A percentile compares a stretch with the other conserved stretches of the same genome.
phyloP scores from a whole-genome alignment of 2,888 invertebrate species.

The Lithosia quadra region DNA sequence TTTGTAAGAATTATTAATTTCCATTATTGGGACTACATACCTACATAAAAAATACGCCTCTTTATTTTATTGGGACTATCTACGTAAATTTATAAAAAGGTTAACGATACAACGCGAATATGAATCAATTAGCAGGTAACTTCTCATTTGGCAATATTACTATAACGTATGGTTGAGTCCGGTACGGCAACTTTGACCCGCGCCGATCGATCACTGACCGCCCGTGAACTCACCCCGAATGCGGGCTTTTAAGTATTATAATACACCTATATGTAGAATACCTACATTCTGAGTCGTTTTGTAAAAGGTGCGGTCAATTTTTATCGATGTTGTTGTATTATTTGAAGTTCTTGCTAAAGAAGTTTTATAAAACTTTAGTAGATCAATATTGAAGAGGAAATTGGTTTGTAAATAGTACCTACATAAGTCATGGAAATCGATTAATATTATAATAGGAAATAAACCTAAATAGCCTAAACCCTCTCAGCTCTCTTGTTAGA shows the following conservation, averaged over 20 bases:
- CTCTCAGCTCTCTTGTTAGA: too few species aligned
- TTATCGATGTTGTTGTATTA: background rate
- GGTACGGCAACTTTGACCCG: background rate
- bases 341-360: background rate
- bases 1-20: background rate
- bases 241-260: constrained; percentile 10
- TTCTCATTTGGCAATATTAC: background rate
- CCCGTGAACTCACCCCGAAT: constrained; percentile 33
- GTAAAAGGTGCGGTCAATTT: background rate
- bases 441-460: too few species aligned
- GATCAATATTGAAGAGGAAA: background rate
- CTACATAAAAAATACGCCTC: too few species aligned
- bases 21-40: too few species aligned
- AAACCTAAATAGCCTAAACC: too few species aligned
- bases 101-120: background rate
- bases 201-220: constrained; percentile 34
- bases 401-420: too few species aligned
- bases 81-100: background rate
- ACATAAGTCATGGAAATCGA: too few species aligned
- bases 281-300: background rate
- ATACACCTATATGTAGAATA: background rate
- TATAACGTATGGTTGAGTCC: background rate
- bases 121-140: background rate
- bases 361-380: background rate
- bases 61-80: background rate